Percentiles rank a stretch among this genome's conserved stretches.
Evolutionary conservation across 2,797 vertebrate genomes (phyloP).

Genomic region (Hemibagrus guttatus): DNA sequence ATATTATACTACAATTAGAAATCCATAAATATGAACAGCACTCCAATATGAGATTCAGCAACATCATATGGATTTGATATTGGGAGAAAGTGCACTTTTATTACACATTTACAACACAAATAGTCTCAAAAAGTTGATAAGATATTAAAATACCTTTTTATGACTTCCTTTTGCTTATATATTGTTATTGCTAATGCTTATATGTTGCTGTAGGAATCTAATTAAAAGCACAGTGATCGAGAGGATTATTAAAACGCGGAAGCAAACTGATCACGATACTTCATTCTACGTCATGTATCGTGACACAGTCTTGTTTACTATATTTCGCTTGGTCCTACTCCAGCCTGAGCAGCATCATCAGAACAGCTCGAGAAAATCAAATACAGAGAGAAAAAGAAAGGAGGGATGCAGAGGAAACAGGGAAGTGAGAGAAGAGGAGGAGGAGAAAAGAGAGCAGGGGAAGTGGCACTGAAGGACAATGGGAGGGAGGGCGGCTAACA

Average conservation of each 20-base stretch:
- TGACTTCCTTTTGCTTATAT: too few species aligned
- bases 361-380: conserved; percentile 8
- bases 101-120: background rate
- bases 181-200: too few species aligned
- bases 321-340: background rate
- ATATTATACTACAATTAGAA: background rate
- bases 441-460: conserved; percentile 60
- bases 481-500: conserved; percentile 79
- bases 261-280: background rate
- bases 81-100: too few species aligned
- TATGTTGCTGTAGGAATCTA: background rate
- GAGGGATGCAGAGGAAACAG: conserved; percentile 27
- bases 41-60: background rate
- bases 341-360: background rate
- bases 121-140: background rate
- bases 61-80: background rate
- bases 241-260: background rate
- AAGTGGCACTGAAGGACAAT: conserved; percentile 81
- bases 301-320: background rate
- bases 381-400: conserved; percentile 5
- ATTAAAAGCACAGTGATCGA: background rate
- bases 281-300: background rate
- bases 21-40: background rate
- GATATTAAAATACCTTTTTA: background rate
- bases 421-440: conserved; percentile 41